Evolutionary conservation across 2,113 vertebrate genomes (phyloP).

Genomic region (Semnopithecus entellus): DNA sequence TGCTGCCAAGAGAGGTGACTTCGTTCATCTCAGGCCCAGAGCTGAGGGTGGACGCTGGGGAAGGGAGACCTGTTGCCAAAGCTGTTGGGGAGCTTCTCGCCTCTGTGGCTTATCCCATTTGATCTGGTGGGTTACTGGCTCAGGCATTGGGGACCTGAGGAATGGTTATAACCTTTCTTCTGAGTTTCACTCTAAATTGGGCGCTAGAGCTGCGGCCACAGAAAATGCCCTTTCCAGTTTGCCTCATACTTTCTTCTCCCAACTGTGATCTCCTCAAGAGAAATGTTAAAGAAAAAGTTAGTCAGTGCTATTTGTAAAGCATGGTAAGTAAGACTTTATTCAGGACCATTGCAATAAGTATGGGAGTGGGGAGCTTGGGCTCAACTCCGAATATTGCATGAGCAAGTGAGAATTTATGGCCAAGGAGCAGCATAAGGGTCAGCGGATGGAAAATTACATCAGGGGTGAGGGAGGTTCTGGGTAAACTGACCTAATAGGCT

Average conservation of each 20-base stretch:
- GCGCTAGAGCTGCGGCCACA: not conserved
- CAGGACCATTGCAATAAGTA: not conserved
- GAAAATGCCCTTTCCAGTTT: not conserved
- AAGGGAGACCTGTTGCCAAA: not conserved
- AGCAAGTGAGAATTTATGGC: not conserved
- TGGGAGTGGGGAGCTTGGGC: not conserved
- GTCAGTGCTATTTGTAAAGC: not conserved
- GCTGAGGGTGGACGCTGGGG: not conserved
- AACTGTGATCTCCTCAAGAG: not conserved
- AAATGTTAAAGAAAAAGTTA: not conserved
- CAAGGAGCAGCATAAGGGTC: not conserved
- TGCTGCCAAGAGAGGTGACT: not conserved
- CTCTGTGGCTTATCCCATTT: not conserved
- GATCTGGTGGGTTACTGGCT: not conserved
- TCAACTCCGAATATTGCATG: not conserved
- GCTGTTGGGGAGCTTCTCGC: not conserved
- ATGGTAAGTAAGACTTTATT: not conserved
- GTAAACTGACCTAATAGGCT: not conserved
- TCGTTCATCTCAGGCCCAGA: not conserved
- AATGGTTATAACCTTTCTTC: not conserved
- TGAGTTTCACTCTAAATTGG: not conserved
- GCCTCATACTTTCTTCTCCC: not conserved
- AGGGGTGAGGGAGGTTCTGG: not conserved
- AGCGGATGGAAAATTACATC: not conserved
- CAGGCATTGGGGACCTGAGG: accelerated